These are phyloP conservation scores for Notoglanidium macrostoma DNA, from an alignment of 2,797 vertebrate species.

Conservation along the genomic window DNA sequence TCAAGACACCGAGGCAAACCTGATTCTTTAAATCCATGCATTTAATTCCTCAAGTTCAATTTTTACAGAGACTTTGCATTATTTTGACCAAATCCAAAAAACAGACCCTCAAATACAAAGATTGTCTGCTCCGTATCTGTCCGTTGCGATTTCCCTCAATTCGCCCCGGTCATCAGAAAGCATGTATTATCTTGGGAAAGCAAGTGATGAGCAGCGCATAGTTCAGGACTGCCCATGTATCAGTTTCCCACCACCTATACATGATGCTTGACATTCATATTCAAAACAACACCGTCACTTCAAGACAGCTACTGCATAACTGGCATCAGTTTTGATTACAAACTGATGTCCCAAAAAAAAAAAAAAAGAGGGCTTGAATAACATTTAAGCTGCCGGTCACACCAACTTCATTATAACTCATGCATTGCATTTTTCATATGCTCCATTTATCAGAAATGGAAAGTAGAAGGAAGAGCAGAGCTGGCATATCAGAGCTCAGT, in stretches of 20 bases:
- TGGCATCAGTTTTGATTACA: background rate
- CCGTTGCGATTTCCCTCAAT: conserved; percentile 95
- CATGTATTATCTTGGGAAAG: conserved; percentile 87
- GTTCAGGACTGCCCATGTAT: conserved; percentile 83
- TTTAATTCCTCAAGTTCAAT: background rate
- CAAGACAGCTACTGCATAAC: background rate
- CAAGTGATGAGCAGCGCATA: conserved; percentile 80
- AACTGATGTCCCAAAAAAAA: background rate
- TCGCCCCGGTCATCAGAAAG: conserved; percentile 96
- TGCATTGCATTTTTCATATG: background rate
- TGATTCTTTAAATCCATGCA: background rate
- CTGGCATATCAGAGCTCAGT: background rate
- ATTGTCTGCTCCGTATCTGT: conserved; percentile 97
- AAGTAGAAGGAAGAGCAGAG: background rate
- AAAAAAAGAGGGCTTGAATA: background rate
- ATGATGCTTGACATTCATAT: background rate
- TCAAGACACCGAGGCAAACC: background rate
- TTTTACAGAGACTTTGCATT: background rate
- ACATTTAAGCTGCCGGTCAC: background rate
- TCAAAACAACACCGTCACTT: no score
- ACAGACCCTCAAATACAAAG: background rate
- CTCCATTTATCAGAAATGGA: background rate
- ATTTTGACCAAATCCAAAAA: background rate
- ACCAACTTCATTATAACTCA: background rate
- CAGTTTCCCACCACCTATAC: conserved; percentile 74